Evolutionary conservation across 2,797 vertebrate genomes (phyloP).

Genomic region (Enoplosus armatus): DNA sequence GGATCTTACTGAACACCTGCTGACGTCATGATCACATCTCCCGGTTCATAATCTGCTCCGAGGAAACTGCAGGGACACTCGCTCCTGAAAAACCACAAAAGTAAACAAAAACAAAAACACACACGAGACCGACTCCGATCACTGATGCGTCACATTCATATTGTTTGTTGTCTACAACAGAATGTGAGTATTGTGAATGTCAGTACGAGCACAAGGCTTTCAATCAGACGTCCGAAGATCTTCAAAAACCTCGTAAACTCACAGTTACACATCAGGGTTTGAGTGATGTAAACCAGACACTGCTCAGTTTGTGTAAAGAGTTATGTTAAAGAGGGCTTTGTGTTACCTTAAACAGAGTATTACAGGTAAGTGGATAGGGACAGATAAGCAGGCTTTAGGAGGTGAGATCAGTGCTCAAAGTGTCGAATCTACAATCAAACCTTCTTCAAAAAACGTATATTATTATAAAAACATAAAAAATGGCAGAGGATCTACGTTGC

Average conservation of each 20-base stretch:
- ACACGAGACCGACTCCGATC: no score
- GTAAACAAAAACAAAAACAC: not conserved
- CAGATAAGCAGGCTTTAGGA: conserved; percentile 20
- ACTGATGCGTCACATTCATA: no score
- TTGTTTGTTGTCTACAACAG: not conserved
- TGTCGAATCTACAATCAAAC: not conserved
- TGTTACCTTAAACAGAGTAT: conserved; percentile 44
- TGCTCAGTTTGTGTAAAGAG: conserved; percentile 25
- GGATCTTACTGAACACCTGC: conserved; percentile 94
- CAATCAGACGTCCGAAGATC: not conserved
- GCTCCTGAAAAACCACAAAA: conserved; percentile 79
- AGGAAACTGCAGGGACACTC: conserved; percentile 95
- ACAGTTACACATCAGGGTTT: not conserved
- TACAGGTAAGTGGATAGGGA: conserved; percentile 33
- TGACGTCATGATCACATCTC: conserved; percentile 92
- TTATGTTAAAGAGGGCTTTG: conserved; percentile 38
- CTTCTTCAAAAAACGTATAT: not conserved
- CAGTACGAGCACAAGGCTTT: not conserved
- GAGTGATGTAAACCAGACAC: not conserved
- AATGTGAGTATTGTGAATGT: not conserved
- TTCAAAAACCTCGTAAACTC: not conserved
- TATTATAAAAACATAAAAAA: not conserved
- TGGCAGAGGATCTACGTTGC: not conserved
- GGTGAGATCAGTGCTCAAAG: not conserved
- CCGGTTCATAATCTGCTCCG: conserved; percentile 91